Conservation (phyloP, 2,113 vertebrate genomes). For the Hyla sarda region DNA sequence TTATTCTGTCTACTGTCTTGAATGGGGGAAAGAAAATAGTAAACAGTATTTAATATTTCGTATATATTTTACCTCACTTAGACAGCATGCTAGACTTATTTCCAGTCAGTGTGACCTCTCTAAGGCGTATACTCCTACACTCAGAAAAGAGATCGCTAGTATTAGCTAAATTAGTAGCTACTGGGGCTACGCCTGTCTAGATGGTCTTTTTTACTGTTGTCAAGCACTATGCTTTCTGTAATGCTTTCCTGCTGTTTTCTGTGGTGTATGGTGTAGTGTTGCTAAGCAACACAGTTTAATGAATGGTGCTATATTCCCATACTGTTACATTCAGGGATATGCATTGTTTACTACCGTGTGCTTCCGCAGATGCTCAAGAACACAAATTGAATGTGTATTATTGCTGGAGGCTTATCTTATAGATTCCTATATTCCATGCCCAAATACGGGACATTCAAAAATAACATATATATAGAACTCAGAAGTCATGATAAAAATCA, state of each 20-base stretch:
- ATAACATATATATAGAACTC: no score
- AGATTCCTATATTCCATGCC: no score
- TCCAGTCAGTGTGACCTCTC: background rate
- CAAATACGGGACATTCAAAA: no score
- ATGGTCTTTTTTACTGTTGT: constrained; percentile 21
- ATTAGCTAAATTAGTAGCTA: background rate
- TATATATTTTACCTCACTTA: no score
- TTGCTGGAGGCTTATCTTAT: background rate
- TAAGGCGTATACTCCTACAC: background rate
- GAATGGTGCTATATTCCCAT: background rate
- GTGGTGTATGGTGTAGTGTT: constrained; percentile 1
- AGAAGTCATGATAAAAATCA: no score
- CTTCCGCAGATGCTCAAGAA: background rate
- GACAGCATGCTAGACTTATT: background rate
- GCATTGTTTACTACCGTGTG: constrained; percentile 13
- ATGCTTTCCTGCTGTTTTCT: background rate
- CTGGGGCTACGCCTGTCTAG: background rate
- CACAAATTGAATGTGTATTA: constrained; percentile 14
- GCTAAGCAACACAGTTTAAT: constrained; percentile 37
- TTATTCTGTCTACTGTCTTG: no score
- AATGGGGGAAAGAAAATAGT: no score
- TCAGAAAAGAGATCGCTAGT: background rate
- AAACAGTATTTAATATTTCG: no score
- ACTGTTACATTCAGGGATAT: background rate
- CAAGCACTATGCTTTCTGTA: background rate